A percentile compares a stretch with the other conserved stretches of the same genome.
Evolutionary conservation across 2,888 invertebrate species (phyloP).

Genomic region (Heliconius aoede): DNA sequence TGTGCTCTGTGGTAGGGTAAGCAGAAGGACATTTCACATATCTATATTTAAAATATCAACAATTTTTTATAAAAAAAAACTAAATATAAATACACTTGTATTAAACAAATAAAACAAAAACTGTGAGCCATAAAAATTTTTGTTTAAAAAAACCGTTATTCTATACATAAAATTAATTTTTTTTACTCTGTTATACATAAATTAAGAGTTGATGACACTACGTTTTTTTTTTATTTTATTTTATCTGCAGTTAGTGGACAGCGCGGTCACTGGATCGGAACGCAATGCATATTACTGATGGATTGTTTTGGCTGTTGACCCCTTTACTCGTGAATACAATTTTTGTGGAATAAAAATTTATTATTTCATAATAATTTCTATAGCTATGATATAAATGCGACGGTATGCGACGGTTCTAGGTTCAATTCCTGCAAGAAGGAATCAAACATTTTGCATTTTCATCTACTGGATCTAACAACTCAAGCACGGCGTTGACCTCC

Average conservation of each 20-base stretch:
- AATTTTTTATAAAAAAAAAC: no score
- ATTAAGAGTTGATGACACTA: constrained; percentile 35
- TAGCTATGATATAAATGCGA: no score
- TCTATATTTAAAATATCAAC: no score
- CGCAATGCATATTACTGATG: constrained; percentile 37
- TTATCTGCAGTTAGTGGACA: constrained; percentile 12
- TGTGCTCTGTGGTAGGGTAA: no score
- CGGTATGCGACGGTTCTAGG: no score
- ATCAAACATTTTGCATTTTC: no score
- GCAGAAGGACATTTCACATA: no score
- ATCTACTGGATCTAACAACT: no score
- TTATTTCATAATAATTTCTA: not conserved
- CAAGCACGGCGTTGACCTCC: no score
- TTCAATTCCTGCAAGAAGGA: no score
- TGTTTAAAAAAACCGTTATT: constrained; percentile 10
- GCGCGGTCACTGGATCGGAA: constrained; percentile 25
- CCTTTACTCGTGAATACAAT: constrained; percentile 4
- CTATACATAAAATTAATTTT: not conserved
- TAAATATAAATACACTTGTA: not conserved
- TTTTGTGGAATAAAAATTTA: not conserved
- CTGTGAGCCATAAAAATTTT: not conserved
- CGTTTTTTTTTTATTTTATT: constrained; percentile 35
- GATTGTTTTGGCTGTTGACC: constrained; percentile 36
- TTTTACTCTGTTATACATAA: constrained; percentile 35
- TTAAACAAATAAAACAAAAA: no score